Base-by-base conservation (phyloP, 2,888 invertebrate species). In the Chymomyza fuscimana region DNA sequence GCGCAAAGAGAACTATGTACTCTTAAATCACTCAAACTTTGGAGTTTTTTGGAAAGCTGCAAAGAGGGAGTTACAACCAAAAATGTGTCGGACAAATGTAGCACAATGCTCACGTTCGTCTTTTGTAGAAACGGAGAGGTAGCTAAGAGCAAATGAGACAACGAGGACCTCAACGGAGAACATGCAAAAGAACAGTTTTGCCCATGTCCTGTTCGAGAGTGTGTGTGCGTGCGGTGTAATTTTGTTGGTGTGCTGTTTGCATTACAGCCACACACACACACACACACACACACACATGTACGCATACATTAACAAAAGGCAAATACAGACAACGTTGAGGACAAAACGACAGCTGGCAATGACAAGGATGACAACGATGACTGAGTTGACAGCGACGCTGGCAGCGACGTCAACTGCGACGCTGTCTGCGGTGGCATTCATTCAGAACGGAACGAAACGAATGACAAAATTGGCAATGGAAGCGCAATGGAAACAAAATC, bases 401-500 rank as follows among this genome's bases (percentile, higher is more conserved):
- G 40, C 40, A 12, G 40, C 40, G 12, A 19, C 54, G 54, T 16
- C 54, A 6, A 46, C 54, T n/a, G 19, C 16, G 15, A n/a, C 22
- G 19, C 16, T 19, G 54, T 54, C 19, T 54, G 54, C 22, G 54
- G 16, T 22, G 54, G 54, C 54, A 16, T 54, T 54, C 19, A 54
- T 19, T 54, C 54, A 54, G 19, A 54, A 54, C 32, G 25, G 25
- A 25, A 7, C 32, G 7, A 5, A 32, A 32, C 54, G 54, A 54
- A 22, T 22, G 16, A n/a, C 22, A 54, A 54, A 54, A 54, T 54
- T 54, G 54, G 54, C 54, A 54, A 54, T 32, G 32, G 32, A 32
- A 32, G 32, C 7, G 54, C 58, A 25, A 58, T 12, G 58, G 58
- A 6, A 58, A 62, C 67, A 62, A 60, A 82, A 85, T 82, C 82